Percentiles rank a stretch among this genome's conserved stretches.
Conservation (phyloP, 2,113 vertebrate genomes). For the Hyperopisus bebe region DNA sequence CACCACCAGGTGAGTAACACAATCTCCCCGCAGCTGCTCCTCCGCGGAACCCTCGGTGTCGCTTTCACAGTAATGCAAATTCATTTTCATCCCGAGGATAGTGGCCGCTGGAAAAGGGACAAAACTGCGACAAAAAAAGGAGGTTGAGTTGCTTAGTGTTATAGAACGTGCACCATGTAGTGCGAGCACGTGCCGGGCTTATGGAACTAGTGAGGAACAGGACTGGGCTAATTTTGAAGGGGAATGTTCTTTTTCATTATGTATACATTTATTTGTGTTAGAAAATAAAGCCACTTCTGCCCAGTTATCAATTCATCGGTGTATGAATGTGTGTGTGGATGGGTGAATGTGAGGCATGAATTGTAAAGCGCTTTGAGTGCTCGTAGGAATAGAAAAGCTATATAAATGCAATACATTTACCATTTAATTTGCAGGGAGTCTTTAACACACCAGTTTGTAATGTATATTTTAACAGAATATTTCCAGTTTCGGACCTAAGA, state of each 20-base stretch:
- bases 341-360: no score
- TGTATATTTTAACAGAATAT: background rate
- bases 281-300: background rate
- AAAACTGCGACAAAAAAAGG: background rate
- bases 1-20: constrained; percentile 76
- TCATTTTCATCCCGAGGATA: background rate
- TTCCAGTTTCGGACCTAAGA: background rate
- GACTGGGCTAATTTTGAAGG: background rate
- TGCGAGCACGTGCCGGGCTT: background rate
- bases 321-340: no score
- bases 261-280: background rate
- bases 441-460: background rate
- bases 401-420: no score
- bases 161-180: background rate
- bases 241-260: background rate
- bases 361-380: no score
- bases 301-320: background rate
- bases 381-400: no score
- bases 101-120: background rate
- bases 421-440: background rate
- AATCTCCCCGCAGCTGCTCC: background rate
- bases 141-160: background rate
- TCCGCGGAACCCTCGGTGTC: background rate
- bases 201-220: background rate
- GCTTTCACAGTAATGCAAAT: background rate